Conservation (phyloP, 2,797 vertebrate genomes). For the Eidolon dupreanum region DNA sequence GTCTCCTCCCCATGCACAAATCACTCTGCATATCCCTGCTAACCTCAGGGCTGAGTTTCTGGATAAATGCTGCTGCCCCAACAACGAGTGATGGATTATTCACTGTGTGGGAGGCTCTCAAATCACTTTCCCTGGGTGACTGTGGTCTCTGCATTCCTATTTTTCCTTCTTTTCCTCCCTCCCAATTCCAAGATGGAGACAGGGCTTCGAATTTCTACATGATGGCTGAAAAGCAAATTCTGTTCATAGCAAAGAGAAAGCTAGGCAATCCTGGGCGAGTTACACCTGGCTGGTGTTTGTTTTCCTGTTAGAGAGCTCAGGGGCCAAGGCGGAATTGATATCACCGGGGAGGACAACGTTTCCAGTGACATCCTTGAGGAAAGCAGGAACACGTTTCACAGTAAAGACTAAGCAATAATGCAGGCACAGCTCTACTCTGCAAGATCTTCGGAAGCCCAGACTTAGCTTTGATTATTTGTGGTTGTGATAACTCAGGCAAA, state of each 20-base stretch:
- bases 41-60: background rate
- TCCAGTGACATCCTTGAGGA: background rate
- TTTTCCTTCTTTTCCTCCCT: background rate
- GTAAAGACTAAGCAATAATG: background rate
- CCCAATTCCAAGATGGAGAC: background rate
- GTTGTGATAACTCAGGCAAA: background rate
- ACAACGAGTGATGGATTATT: background rate
- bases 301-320: background rate
- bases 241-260: conserved; percentile 9
- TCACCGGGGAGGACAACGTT: background rate
- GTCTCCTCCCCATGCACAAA: background rate
- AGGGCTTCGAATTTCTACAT: conserved; percentile 14
- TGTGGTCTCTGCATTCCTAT: background rate
- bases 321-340: background rate
- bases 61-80: background rate
- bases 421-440: background rate
- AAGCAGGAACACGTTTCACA: background rate
- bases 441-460: background rate
- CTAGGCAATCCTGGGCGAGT: background rate
- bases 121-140: background rate
- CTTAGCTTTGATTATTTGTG: background rate
- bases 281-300: background rate
- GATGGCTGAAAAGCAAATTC: conserved; percentile 3
- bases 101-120: background rate
- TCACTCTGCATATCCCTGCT: background rate